phyloP scores from a whole-genome alignment of 2,113 vertebrate genomes.

The Ptilorrhoa leucosticta region DNA sequence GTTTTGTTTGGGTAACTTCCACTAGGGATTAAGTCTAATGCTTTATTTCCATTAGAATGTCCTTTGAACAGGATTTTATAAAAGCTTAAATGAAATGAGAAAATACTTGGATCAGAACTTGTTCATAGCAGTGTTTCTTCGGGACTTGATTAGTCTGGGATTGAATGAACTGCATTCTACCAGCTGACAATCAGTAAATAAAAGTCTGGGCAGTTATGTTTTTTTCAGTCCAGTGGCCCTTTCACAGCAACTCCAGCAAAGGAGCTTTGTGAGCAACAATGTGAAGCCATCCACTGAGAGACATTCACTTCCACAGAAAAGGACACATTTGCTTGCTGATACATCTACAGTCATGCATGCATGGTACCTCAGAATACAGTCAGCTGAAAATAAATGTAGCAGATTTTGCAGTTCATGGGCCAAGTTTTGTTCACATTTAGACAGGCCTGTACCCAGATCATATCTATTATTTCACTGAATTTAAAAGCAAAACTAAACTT shows the following conservation, averaged over 20 bases:
- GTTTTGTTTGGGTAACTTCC: conserved; percentile 52
- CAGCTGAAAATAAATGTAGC: not conserved
- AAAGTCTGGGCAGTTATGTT: not conserved
- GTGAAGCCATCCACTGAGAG: not conserved
- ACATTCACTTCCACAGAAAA: not conserved
- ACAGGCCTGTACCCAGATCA: not conserved
- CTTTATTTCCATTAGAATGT: conserved; percentile 48
- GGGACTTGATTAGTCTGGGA: not conserved
- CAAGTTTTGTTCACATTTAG: not conserved
- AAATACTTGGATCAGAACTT: conserved; percentile 4
- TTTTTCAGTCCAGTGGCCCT: not conserved
- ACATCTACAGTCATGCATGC: not conserved
- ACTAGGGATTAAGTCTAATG: conserved; percentile 25
- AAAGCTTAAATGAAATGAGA: conserved; percentile 38
- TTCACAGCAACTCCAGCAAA: not conserved
- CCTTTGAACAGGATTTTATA: conserved; percentile 21
- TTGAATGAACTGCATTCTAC: not conserved
- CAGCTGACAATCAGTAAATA: conserved; percentile 5
- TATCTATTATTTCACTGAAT: not conserved
- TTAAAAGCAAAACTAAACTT: not conserved
- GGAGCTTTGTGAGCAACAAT: not conserved
- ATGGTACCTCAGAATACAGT: not conserved
- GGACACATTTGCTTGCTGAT: not conserved
- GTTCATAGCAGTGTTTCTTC: not conserved
- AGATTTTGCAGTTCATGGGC: not conserved